These are phyloP conservation scores for Bubo scandiacus DNA, from an alignment of 2,113 vertebrate species.

Conservation along the genomic window DNA sequence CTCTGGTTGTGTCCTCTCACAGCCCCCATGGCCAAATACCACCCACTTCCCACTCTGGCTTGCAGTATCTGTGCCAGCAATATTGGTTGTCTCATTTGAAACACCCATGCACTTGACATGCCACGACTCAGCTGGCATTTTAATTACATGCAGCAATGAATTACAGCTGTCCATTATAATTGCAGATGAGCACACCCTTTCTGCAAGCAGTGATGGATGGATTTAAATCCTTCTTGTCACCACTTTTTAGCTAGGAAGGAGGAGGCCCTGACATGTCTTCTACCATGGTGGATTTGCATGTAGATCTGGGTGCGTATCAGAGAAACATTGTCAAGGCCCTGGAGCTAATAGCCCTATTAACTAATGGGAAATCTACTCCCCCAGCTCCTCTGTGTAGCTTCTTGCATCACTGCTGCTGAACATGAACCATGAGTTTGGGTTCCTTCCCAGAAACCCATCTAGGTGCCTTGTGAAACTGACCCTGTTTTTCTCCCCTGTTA, in stretches of 20 bases:
- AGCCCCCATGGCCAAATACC: neutral
- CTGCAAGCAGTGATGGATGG: neutral
- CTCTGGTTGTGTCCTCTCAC: neutral
- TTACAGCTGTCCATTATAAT: neutral
- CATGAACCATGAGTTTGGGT: neutral
- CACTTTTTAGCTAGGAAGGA: neutral
- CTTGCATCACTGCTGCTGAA: neutral
- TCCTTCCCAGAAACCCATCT: neutral
- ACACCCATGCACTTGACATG: neutral
- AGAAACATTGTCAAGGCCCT: neutral
- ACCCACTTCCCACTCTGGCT: neutral
- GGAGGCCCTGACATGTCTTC: neutral
- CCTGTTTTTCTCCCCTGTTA: neutral
- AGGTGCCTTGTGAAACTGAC: neutral
- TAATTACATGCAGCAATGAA: neutral
- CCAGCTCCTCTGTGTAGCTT: neutral
- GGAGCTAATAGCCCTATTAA: neutral
- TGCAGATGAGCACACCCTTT: neutral
- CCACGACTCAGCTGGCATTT: neutral
- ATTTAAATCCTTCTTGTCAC: slow-evolving; percentile 5
- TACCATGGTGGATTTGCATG: neutral
- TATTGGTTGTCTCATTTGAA: neutral
- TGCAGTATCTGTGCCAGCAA: neutral
- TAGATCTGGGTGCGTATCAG: neutral
- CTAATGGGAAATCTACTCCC: neutral